phyloP scores from a whole-genome alignment of 2,113 vertebrate species.

The Malurus elegans region DNA sequence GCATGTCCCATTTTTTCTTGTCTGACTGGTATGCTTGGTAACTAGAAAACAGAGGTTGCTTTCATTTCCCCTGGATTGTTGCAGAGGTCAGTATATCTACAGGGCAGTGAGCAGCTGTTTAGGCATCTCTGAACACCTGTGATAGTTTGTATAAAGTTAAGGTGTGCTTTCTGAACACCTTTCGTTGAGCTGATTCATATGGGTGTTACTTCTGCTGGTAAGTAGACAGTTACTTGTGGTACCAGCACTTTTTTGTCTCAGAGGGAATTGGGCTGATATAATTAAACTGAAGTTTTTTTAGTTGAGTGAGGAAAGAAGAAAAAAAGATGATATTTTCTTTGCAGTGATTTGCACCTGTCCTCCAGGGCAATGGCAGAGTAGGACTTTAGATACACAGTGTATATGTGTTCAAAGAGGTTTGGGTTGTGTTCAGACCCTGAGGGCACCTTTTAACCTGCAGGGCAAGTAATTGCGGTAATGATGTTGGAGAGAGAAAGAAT shows the following conservation, averaged over 20 bases:
- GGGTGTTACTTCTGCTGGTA: not conserved
- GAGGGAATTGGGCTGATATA: not conserved
- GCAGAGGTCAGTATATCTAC: not conserved
- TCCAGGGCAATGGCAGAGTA: not conserved
- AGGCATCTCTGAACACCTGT: not conserved
- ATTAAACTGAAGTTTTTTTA: not conserved
- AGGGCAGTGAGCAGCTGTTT: not conserved
- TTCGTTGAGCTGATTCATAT: not conserved
- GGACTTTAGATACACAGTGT: not conserved
- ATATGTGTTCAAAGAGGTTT: not conserved
- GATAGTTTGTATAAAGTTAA: not conserved
- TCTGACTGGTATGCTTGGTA: not conserved
- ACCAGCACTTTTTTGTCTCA: not conserved
- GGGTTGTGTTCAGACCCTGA: not conserved
- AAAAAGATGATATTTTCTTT: not conserved
- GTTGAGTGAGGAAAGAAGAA: not conserved
- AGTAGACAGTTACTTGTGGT: not conserved
- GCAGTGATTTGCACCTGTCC: not conserved
- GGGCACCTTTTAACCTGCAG: not conserved
- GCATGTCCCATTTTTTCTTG: not conserved
- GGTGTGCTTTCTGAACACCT: not conserved
- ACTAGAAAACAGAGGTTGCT: not conserved
- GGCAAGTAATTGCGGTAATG: not conserved
- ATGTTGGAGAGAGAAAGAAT: not conserved
- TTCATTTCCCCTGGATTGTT: not conserved